Evolutionary conservation across 2,888 invertebrate genomes (phyloP), one percentile per base, ranked within the genome.

Genomic region (Altica lythri): DNA sequence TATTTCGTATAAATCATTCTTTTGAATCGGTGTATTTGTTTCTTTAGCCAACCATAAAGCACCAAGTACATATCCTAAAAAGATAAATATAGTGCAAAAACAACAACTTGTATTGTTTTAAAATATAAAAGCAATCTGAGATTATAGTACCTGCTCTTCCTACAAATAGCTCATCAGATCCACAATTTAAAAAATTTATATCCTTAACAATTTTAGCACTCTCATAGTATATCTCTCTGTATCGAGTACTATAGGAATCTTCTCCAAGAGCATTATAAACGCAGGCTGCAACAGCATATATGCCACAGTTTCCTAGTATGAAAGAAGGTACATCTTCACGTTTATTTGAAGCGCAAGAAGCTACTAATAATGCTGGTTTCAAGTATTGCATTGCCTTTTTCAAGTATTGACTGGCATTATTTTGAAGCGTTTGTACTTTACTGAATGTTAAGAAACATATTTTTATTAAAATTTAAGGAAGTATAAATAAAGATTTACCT

Each of bases 141-240:
- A n/a, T n/a, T n/a, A n/a, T n/a, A n/a, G 18, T 63, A 68, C 70
- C 94, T 34, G 92, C 86, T 57, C 93, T 80, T 0, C 94, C 94
- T 1, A 92, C 90, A 67, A 94, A 86, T 14, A 92, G 77, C 73
- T 94, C 94, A 75, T 94, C 92, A 22, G 89, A 88, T 12, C 88
- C 89, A 68, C 82, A 81, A 67, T 80, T 80, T 8, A 85, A 75
- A 65, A 86, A 87, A 60, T 78, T 72, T 43, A 74, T 66, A 45
- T 82, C 79, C 63, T 80, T 79, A 66, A 83, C 83, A 30, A 77
- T 68, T 10, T 67, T 68, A 10, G 74, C 76, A n/a, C 74, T 69
- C 10, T 73, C 68, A 14, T 74, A 69, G 68, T 79, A 84, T 43
- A 76, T 69, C 29, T 78, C 60, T 13, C 72, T 62, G 56, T 73